Evolutionary conservation across 1,140 invertebrate species (phyloP), one percentile per base, ranked within the genome.

Genomic region (Mizuhopecten yessoensis): DNA sequence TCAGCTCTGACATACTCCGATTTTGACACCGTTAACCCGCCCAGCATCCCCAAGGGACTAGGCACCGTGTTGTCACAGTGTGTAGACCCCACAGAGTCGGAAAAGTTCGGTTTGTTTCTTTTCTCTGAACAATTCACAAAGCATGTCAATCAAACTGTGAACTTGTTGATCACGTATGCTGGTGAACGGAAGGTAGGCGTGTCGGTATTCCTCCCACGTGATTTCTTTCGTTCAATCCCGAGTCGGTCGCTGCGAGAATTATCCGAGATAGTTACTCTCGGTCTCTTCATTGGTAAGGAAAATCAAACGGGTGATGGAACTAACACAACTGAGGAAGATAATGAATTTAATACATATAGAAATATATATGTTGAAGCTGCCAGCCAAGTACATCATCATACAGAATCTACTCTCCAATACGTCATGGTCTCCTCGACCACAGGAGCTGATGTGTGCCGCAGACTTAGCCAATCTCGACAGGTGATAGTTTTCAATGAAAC

Each of bases 1-100:
- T 45, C 86, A 20, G 57, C 39, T 36, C 86, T 34, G n/a, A 92
- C 90, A 11, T 94, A 92, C 87, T 90, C 90, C 34, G 93, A 94
- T 45, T 92, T 92, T 88, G 75, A 92, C 36, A 45, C 87, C 13
- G 23, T 92, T 11, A 93, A 92, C 88, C 42, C 23, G 5, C 88
- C 7, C 34, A 75, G 33, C 33, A 29, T 88, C 34, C 89, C 15
- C 87, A 49, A 7, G 20, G 87, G 39, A 17, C 36, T 36, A 29
- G 86, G 87, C 11, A 57, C 86, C 15, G 34, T 88, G 34, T 86
- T 92, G 20, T 45, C 57, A 34, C 49, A 89, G 39, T 93, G 92
- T 92, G 86, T 86, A 88, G 36, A 89, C 11, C 34, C 90, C 33
- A 86, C 86, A 17, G 34, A 86, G 7, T 33, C 29, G 20, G 90